phyloP scores from a whole-genome alignment of 1,140 invertebrate genomes.

The Chrysopa pallens region DNA sequence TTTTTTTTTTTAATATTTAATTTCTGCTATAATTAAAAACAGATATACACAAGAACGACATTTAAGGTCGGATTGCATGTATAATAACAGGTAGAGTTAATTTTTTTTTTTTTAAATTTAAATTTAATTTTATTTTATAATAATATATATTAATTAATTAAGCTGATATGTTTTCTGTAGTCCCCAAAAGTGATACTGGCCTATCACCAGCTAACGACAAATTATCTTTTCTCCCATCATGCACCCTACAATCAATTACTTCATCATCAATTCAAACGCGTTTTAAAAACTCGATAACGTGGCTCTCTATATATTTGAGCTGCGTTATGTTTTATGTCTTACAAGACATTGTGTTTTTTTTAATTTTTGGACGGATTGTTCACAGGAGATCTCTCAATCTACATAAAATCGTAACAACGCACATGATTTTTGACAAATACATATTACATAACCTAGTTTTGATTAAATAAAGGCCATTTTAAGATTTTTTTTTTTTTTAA shows the following conservation, averaged over 20 bases:
- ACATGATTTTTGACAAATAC: constrained; percentile 1
- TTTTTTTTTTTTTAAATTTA: background rate
- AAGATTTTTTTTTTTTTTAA: too few species aligned
- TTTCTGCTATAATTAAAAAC: constrained; percentile 9
- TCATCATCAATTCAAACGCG: too few species aligned
- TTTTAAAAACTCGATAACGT: too few species aligned
- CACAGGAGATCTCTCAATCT: constrained; percentile 15
- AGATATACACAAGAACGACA: constrained; percentile 20
- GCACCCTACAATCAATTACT: constrained; percentile 11
- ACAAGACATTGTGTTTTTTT: constrained; percentile 16
- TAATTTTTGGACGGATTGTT: constrained; percentile 20
- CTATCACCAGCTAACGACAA: constrained; percentile 7
- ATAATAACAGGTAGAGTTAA: constrained; percentile 21
- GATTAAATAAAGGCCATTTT: too few species aligned
- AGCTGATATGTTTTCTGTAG: constrained; percentile 26
- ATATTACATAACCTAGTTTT: too few species aligned
- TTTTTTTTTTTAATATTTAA: background rate
- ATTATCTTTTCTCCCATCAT: constrained; percentile 13
- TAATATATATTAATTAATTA: constrained; percentile 18
- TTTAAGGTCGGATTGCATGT: constrained; percentile 24
- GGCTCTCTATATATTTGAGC: constrained; percentile 15
- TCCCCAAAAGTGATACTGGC: constrained; percentile 15
- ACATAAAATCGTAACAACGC: constrained; percentile 3
- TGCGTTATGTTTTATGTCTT: constrained; percentile 17
- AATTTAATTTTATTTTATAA: background rate